These are phyloP conservation scores for Cebidichthys violaceus DNA, from an alignment of 2,113 vertebrate genomes.

Conservation along the genomic window DNA sequence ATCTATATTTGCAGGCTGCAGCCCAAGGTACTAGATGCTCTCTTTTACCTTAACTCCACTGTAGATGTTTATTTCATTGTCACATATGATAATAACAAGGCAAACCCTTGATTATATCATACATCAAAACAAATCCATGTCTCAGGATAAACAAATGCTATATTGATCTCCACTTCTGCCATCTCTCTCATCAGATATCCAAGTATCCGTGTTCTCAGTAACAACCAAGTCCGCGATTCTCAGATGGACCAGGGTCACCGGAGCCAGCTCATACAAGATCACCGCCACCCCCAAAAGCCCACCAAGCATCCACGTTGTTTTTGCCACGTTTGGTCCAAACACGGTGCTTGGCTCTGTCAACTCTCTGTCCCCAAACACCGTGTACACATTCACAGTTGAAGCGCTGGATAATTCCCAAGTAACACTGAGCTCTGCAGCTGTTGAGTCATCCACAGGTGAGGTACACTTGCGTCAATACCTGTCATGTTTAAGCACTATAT, in stretches of 20 bases:
- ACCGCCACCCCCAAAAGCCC: constrained; percentile 67
- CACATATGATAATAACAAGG: background rate
- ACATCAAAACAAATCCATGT: background rate
- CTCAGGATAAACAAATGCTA: background rate
- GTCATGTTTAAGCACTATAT: background rate
- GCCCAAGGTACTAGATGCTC: constrained; percentile 57
- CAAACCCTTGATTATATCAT: background rate
- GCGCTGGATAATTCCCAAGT: constrained; percentile 72
- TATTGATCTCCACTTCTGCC: constrained; percentile 1
- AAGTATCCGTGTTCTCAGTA: constrained; percentile 69
- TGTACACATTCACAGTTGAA: constrained; percentile 76
- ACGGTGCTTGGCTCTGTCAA: constrained; percentile 82
- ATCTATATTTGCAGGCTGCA: constrained; percentile 64
- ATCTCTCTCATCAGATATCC: constrained; percentile 50
- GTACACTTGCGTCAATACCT: background rate
- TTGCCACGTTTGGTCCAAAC: constrained; percentile 77
- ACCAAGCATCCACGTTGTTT: constrained; percentile 43
- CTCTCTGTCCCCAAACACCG: constrained; percentile 74
- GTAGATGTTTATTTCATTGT: background rate
- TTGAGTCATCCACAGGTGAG: constrained; percentile 78
- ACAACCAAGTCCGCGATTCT: constrained; percentile 81
- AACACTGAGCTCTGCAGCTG: constrained; percentile 53
- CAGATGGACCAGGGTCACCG: constrained; percentile 75
- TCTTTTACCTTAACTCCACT: background rate
- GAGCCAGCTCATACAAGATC: constrained; percentile 82